Conservation (phyloP, 1,140 invertebrate genomes). For the Triops cancriformis region DNA sequence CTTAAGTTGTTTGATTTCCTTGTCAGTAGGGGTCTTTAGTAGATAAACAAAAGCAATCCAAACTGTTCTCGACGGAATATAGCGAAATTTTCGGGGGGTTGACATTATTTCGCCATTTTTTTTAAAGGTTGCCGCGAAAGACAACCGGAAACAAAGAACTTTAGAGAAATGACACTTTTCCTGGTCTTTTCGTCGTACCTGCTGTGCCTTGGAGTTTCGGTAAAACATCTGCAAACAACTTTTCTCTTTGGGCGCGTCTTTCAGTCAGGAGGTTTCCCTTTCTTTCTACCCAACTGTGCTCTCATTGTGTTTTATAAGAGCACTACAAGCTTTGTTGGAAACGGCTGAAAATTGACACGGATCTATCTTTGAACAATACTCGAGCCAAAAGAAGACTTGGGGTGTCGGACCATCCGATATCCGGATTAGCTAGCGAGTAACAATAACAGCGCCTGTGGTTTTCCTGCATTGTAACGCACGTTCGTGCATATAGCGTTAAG, state of each 20-base stretch:
- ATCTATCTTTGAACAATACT: not conserved
- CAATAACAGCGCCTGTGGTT: conserved; percentile 9
- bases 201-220: not conserved
- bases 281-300: not conserved
- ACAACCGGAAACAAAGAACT: not conserved
- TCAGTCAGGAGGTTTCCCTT: not conserved
- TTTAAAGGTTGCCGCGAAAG: not conserved
- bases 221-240: not conserved
- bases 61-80: not conserved
- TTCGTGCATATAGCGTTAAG: not conserved
- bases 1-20: not conserved
- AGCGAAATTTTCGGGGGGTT: not conserved
- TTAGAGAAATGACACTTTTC: not conserved
- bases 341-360: conserved; percentile 3
- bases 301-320: not conserved
- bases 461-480: not conserved
- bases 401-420: conserved; percentile 3
- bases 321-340: not conserved
- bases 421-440: not conserved
- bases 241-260: not conserved
- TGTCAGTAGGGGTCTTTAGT: not conserved
- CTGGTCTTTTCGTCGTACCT: not conserved
- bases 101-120: not conserved
- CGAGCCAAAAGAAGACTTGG: not conserved
- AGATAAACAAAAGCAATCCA: not conserved